phyloP scores from a whole-genome alignment of 2,888 invertebrate species.

The Iphiclides podalirius region DNA sequence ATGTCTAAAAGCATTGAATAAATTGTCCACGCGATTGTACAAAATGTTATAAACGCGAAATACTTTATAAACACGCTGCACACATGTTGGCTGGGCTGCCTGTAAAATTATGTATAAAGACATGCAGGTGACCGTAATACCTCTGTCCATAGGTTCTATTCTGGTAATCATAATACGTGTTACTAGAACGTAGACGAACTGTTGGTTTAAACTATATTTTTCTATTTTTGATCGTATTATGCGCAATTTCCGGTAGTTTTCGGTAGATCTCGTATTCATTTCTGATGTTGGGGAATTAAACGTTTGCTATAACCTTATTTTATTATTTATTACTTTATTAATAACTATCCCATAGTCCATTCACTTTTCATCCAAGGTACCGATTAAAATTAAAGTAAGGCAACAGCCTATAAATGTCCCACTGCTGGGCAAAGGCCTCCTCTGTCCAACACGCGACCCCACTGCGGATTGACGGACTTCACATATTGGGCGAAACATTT shows the following conservation, averaged over 20 bases:
- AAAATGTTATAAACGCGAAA: background rate
- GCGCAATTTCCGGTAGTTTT: constrained; percentile 10
- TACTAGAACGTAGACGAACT: constrained; percentile 36
- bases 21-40: no score
- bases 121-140: constrained; percentile 28
- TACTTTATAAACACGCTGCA: no score
- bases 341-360: no score
- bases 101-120: constrained; percentile 24
- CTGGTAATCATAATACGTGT: constrained; percentile 33
- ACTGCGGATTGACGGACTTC: no score
- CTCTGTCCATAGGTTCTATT: constrained; percentile 27
- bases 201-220: constrained; percentile 27
- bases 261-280: background rate
- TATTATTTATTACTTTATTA: background rate
- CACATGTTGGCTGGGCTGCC: background rate
- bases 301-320: background rate
- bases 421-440: no score
- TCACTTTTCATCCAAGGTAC: no score
- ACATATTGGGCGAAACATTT: no score
- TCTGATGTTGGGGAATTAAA: background rate
- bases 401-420: no score
- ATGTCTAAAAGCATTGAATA: no score
- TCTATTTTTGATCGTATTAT: constrained; percentile 8
- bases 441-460: no score
- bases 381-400: no score